These are phyloP conservation scores for Timema podura DNA, from an alignment of 2,888 invertebrate genomes.

Conservation along the genomic window DNA sequence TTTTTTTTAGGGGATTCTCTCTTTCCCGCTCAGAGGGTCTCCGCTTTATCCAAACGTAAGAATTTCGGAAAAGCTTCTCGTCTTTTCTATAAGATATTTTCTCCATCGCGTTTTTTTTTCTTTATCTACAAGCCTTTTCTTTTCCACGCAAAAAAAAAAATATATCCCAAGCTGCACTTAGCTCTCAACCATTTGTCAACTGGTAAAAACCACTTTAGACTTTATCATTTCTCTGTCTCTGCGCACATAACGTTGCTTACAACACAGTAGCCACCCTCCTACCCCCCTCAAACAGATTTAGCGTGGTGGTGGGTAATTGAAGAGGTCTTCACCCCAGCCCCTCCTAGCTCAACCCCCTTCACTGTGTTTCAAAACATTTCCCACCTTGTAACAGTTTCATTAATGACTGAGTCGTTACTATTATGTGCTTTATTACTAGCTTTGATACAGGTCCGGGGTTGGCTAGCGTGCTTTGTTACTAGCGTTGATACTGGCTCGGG, in stretches of 20 bases:
- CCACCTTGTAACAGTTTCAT: too few relatives aligned
- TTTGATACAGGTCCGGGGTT: too few relatives aligned
- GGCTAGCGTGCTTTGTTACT: too few relatives aligned
- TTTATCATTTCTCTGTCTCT: constrained; percentile 16
- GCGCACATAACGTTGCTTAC: constrained; percentile 9
- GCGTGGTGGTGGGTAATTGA: too few relatives aligned
- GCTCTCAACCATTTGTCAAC: constrained; percentile 11
- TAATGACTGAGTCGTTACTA: too few relatives aligned
- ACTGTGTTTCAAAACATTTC: neutral
- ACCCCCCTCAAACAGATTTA: neutral
- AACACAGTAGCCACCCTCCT: neutral
- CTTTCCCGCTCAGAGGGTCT: too few relatives aligned
- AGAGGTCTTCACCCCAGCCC: too few relatives aligned
- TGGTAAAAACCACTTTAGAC: constrained; percentile 14
- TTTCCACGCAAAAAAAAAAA: too few relatives aligned
- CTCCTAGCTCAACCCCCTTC: neutral
- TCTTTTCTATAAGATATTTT: constrained; percentile 17
- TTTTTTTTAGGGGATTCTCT: too few relatives aligned
- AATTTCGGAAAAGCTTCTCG: constrained; percentile 15
- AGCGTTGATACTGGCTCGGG: too few relatives aligned
- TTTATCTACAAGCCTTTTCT: neutral
- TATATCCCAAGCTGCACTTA: constrained; percentile 12
- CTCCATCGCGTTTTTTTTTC: neutral
- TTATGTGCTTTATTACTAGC: too few relatives aligned
- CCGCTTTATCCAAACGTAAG: constrained; percentile 10